These are phyloP conservation scores for Scarus forsteni DNA, from an alignment of 2,797 vertebrate species.

Conservation along the genomic window DNA sequence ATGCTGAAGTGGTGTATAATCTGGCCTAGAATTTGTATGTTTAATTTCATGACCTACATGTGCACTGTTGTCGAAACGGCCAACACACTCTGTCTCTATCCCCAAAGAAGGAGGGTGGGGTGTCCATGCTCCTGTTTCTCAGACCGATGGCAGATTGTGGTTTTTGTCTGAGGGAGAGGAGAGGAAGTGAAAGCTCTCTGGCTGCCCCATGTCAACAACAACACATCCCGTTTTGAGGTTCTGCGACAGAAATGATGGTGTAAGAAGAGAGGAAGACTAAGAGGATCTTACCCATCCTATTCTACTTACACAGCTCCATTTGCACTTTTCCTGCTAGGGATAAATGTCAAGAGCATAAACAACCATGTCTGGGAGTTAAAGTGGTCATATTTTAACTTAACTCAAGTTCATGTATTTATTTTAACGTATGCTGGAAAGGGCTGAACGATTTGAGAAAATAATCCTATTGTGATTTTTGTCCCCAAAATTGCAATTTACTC, in stretches of 20 bases:
- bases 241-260: slow-evolving; percentile 28
- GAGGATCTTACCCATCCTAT: slow-evolving; percentile 63
- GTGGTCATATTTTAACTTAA: too few relatives aligned
- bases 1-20: neutral
- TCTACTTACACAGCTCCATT: slow-evolving; percentile 49
- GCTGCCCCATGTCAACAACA: slow-evolving; percentile 44
- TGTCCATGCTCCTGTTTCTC: slow-evolving; percentile 31
- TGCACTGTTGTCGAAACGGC: slow-evolving; percentile 42
- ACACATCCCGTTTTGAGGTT: slow-evolving; percentile 23
- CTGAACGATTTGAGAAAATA: too few relatives aligned
- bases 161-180: slow-evolving; percentile 31
- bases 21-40: slow-evolving; percentile 10
- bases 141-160: slow-evolving; percentile 57
- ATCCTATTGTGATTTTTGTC: too few relatives aligned
- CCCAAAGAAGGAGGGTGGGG: slow-evolving; percentile 53
- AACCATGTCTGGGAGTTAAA: neutral
- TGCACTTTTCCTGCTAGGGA: slow-evolving; percentile 41
- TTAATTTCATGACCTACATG: slow-evolving; percentile 59
- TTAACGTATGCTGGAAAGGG: too few relatives aligned
- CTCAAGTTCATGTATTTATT: too few relatives aligned
- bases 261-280: slow-evolving; percentile 47
- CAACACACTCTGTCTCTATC: slow-evolving; percentile 31
- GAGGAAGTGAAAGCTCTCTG: slow-evolving; percentile 56
- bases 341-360: slow-evolving; percentile 28
- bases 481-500: too few relatives aligned